Base-by-base conservation (phyloP, 2,888 invertebrate species). In the Ectobius pallidus region DNA sequence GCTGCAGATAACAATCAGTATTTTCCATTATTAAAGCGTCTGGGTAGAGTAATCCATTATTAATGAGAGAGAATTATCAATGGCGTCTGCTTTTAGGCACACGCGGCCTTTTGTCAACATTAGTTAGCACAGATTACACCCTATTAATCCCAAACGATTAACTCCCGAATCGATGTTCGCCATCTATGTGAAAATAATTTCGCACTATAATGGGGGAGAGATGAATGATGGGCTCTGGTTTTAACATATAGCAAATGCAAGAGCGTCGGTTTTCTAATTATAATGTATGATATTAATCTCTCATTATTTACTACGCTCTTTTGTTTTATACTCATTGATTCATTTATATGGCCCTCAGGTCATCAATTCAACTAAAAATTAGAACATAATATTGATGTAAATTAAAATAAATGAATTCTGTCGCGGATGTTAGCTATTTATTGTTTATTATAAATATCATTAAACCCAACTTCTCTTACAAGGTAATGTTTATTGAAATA, bases 101-200 rank as follows among this genome's bases (percentile, higher is more conserved):
- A 30, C 58, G 27, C 30, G 58, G 58, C 58, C 58, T 58, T 58
- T 58, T 58, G 58, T 58, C 58, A 58, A 58, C 58, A 58, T 58
- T 58, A 58, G 58, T 32, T 32, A 58, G 58, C 58, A 58, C 58
- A 58, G 58, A 58, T 58, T 58, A 58, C 58, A 58, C 58, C 30
- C 58, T 58, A 58, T 58, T 58, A 58, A 58, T 58, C 58, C 58
- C 58, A n/a, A 58, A 58, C 58, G 58, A 30, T 58, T 58, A 58
- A 58, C 58, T 58, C 18, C 27, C n/a, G 58, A 14, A 58, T 58
- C 58, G 58, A 58, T 58, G 58, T 30, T 58, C 27, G 58, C 58
- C 58, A 58, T 58, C 58, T 30, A 58, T 27, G 27, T 30, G 58
- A 58, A 58, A 58, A 58, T 58, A 58, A 58, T 58, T 58, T 32